Conservation (phyloP, 2,113 vertebrate genomes). For the Motacilla alba region DNA sequence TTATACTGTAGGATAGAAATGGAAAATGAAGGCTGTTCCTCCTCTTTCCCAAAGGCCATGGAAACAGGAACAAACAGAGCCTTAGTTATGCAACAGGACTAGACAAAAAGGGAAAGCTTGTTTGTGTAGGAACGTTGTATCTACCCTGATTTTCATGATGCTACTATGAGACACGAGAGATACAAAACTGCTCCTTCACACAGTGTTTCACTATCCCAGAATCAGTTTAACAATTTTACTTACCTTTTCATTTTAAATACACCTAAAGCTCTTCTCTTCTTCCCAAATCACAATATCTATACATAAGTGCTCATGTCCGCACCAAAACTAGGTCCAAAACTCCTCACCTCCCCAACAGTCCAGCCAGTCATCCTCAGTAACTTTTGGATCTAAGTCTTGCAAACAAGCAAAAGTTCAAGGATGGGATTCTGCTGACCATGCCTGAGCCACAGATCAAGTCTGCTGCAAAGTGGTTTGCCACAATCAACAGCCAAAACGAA, state of each 20-base stretch:
- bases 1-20: background rate
- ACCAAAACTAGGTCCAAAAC: background rate
- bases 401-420: background rate
- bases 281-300: background rate
- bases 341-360: background rate
- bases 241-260: background rate
- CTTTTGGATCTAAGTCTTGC: background rate
- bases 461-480: background rate
- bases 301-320: background rate
- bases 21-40: background rate
- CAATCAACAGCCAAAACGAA: background rate
- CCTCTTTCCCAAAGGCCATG: background rate
- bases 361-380: background rate
- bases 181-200: background rate
- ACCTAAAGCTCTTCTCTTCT: background rate
- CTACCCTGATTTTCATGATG: background rate
- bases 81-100: background rate
- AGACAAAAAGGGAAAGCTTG: background rate
- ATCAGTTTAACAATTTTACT: background rate
- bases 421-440: background rate
- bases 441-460: background rate
- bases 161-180: background rate
- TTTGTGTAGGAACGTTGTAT: background rate
- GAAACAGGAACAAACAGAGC: constrained; percentile 12
- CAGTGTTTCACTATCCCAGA: background rate